Conservation (phyloP, 2,113 vertebrate species). For the Lycocorax pyrrhopterus region DNA sequence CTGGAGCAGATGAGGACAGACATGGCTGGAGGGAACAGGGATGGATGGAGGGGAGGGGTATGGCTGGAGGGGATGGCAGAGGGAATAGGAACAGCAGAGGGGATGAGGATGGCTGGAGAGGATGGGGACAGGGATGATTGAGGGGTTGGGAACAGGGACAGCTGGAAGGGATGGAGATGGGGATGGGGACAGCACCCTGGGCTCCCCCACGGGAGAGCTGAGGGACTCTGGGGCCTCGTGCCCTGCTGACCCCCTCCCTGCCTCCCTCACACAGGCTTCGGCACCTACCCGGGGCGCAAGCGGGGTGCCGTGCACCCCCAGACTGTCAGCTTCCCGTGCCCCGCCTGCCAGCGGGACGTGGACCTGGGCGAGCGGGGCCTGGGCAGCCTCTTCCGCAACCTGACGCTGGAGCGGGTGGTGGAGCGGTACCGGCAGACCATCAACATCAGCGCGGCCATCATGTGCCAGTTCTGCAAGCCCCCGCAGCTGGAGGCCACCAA, state of each 20-base stretch:
- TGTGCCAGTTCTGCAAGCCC: conserved; percentile 94
- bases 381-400: conserved; percentile 89
- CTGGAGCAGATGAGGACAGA: neutral
- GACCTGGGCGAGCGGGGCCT: conserved; percentile 90
- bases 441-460: conserved; percentile 80
- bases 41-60: neutral
- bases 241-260: neutral
- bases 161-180: neutral
- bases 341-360: conserved; percentile 87
- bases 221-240: rapidly evolving
- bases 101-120: neutral
- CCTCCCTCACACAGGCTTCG: conserved; percentile 72
- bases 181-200: too few relatives aligned
- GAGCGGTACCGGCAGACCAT: conserved; percentile 83
- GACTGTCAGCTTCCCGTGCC: conserved; percentile 88
- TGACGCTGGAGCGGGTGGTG: conserved; percentile 93
- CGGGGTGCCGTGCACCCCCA: conserved; percentile 76
- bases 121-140: rapidly evolving
- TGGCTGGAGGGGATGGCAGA: neutral
- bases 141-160: too few relatives aligned
- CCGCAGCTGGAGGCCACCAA: conserved; percentile 91
- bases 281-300: conserved; percentile 90
- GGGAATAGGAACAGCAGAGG: neutral
- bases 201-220: rapidly evolving
- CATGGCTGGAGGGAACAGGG: neutral